Conservation (phyloP, 2,113 vertebrate species). For the Platichthys stellatus region DNA sequence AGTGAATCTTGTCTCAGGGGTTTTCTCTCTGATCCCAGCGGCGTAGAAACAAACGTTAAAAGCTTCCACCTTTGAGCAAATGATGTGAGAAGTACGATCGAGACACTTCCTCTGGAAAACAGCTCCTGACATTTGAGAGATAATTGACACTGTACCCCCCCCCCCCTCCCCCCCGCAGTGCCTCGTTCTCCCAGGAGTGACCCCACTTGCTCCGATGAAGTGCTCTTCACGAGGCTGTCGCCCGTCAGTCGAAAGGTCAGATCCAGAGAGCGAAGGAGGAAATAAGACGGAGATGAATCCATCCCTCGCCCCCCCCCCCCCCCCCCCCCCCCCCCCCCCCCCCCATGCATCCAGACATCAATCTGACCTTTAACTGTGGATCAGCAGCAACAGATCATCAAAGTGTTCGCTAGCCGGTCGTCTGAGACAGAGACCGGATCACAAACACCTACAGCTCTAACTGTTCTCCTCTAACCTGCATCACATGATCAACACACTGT, state of each 20-base stretch:
- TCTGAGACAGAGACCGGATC: too few relatives aligned
- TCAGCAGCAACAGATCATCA: conserved; percentile 56
- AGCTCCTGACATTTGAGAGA: conserved; percentile 74
- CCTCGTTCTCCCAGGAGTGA: conserved; percentile 62
- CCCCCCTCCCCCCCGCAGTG: conserved; percentile 37
- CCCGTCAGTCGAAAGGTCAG: conserved; percentile 64
- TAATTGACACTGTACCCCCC: conserved; percentile 57
- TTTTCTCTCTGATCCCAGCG: not conserved
- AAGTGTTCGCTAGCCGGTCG: conserved; percentile 13
- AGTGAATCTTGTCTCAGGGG: not conserved
- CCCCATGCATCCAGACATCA: conserved; percentile 50
- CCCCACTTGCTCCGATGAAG: conserved; percentile 52
- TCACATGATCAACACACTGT: too few relatives aligned
- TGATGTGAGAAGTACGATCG: conserved; percentile 16
- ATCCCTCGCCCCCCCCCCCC: too few relatives aligned
- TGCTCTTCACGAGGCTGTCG: conserved; percentile 59
- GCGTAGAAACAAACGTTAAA: conserved; percentile 12
- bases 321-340: too few relatives aligned
- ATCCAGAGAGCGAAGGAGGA: conserved; percentile 20
- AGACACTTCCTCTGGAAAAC: conserved; percentile 48
- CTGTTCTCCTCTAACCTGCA: not conserved
- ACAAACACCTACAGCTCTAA: too few relatives aligned
- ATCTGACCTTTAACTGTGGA: conserved; percentile 61
- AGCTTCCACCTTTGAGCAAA: conserved; percentile 39
- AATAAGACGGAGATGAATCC: conserved; percentile 39